phyloP scores from a whole-genome alignment of 2,888 invertebrate species.

The Aporophyla nigra region DNA sequence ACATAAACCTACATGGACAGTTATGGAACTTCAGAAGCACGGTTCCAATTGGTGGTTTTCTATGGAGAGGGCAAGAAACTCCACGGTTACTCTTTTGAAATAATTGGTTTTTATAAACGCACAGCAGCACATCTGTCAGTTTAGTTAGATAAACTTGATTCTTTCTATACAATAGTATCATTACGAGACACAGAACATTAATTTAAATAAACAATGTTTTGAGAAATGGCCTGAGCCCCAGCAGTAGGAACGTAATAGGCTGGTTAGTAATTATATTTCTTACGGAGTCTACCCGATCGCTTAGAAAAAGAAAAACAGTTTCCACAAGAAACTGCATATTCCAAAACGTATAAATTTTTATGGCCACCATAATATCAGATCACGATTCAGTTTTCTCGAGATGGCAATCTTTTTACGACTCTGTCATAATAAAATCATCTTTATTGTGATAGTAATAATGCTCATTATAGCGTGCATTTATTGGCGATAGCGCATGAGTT shows the following conservation, averaged over 20 bases:
- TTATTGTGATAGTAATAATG: conserved; percentile 38
- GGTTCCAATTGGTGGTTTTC: not conserved
- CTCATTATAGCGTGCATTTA: conserved; percentile 44
- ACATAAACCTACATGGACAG: not conserved
- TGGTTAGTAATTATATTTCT: not conserved
- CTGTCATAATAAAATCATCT: conserved; percentile 48
- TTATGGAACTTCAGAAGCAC: not conserved
- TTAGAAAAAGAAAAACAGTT: not conserved
- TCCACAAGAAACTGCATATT: not conserved
- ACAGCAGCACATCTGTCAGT: too few relatives aligned
- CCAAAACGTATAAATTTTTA: conserved; percentile 23
- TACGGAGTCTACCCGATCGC: not conserved
- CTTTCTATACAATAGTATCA: too few relatives aligned
- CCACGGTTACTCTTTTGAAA: not conserved
- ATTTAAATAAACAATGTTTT: too few relatives aligned
- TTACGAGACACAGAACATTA: too few relatives aligned
- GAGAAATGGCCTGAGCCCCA: not conserved
- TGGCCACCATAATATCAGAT: conserved; percentile 21
- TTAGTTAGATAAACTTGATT: too few relatives aligned
- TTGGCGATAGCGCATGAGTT: conserved; percentile 27
- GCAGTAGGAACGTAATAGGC: not conserved
- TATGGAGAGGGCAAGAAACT: not conserved
- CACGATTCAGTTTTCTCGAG: conserved; percentile 32
- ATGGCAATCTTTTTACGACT: conserved; percentile 49
- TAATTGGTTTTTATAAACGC: too few relatives aligned